Conservation (phyloP, 1,140 invertebrate genomes). For the Hyposmocoma kahamanoa region DNA sequence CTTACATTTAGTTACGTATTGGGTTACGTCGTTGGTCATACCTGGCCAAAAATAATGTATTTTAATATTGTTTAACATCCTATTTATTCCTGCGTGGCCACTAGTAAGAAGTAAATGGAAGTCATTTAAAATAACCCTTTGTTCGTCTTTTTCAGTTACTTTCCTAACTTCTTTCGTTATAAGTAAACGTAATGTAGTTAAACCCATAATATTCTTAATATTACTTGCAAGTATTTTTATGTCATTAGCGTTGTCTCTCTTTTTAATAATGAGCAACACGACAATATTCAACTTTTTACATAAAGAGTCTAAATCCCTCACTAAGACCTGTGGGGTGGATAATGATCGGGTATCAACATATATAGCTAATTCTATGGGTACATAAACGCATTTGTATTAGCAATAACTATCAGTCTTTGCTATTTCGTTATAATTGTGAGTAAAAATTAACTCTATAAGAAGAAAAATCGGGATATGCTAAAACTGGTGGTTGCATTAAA, state of each 20-base stretch:
- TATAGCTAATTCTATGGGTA: neutral
- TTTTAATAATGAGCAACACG: neutral
- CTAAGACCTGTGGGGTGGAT: neutral
- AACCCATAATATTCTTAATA: neutral
- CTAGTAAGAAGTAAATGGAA: constrained; percentile 25
- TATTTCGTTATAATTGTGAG: no score
- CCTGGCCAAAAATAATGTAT: constrained; percentile 19
- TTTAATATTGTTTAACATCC: constrained; percentile 28
- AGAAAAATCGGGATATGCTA: constrained; percentile 3
- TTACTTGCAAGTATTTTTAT: neutral
- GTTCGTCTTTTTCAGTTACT: constrained; percentile 10
- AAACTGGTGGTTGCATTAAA: neutral
- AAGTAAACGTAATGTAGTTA: neutral
- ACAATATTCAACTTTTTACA: neutral
- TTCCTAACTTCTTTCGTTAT: neutral
- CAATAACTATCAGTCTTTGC: no score
- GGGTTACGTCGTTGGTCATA: constrained; percentile 13
- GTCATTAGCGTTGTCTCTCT: neutral
- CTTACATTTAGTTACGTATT: constrained; percentile 10
- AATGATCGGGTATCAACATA: neutral
- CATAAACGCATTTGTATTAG: neutral
- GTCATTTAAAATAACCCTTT: constrained; percentile 23
- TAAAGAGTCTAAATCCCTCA: neutral
- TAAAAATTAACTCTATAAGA: no score
- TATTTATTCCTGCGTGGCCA: constrained; percentile 25